Evolutionary conservation across 2,888 invertebrate genomes (phyloP), one percentile per base, ranked within the genome.

Genomic region (Ophioninae sp.): DNA sequence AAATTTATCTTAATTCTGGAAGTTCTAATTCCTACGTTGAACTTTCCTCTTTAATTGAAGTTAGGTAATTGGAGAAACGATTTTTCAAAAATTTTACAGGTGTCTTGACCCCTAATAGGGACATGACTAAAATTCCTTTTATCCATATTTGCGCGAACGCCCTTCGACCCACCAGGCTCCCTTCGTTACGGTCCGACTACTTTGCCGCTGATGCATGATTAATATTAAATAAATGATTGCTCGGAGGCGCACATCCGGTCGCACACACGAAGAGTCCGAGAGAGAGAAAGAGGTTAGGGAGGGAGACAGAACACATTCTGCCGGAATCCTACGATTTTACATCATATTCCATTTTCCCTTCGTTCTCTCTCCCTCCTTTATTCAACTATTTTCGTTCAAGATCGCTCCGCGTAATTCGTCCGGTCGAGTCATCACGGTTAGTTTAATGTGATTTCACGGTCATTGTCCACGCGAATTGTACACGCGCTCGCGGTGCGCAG

Each of bases 201-300:
- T 89, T 91, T 92, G 89, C 91, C 91, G 90, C 89, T 88, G 87
- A 86, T 87, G 88, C 87, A 89, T 91, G 91, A 92, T 92, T 92
- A 91, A 92, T 92, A 92, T 92, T 90, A 91, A 92, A 92, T 91
- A 91, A 92, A 92, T 91, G 91, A 92, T 92, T 92, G 89, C 90
- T 85, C 87, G 88, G 85, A 87, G 88, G 87, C 13, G 59, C 21
- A 59, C 92, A 92, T 92, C 92, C 92, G 92, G 92, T 92, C 92
- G 86, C 91, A 91, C 90, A 90, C 88, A 86, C 83, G 8, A 8
- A 41, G 7, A 41, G 0, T 3, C 2, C 7, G 41, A 41, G 41
- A 41, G 6, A 41, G 6, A 41, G 41, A 50, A 3, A 44, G 44
- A 7, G 44, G 13, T 13, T 44, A 86, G 84, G 85, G 70, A 20